Evolutionary conservation across 1,140 invertebrate species (phyloP).

Genomic region (Leptestheria dahalacensis): DNA sequence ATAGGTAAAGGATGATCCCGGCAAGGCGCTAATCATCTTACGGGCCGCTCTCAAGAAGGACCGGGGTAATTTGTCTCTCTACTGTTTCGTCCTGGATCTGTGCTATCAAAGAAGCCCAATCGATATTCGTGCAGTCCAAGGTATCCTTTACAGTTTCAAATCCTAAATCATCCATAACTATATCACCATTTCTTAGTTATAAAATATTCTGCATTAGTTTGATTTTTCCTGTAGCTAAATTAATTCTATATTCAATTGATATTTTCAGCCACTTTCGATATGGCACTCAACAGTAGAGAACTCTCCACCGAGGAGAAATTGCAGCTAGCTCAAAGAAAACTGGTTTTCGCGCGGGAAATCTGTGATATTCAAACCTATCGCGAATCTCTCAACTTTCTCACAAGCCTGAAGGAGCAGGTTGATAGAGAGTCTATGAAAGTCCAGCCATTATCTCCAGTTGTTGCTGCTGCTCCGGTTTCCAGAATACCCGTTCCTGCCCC

Average conservation of each 20-base stretch:
- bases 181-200: background rate
- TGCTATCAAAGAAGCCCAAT: conserved; percentile 33
- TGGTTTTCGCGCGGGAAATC: background rate
- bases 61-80: conserved; percentile 33
- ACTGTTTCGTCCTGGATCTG: conserved; percentile 37
- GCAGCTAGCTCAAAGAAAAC: background rate
- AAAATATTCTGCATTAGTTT: background rate
- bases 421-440: too few species aligned
- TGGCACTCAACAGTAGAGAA: conserved; percentile 22
- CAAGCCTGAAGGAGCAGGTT: background rate
- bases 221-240: too few species aligned
- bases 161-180: too few species aligned
- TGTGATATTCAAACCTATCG: background rate
- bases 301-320: conserved; percentile 7
- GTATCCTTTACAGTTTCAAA: too few species aligned
- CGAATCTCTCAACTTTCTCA: background rate
- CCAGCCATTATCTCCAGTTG: too few species aligned
- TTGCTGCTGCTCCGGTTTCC: too few species aligned
- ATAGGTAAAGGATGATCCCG: conserved; percentile 11
- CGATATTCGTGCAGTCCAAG: conserved; percentile 21
- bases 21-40: conserved; percentile 30
- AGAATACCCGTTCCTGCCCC: too few species aligned
- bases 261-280: conserved; percentile 21
- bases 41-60: conserved; percentile 33
- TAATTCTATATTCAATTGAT: too few species aligned